Conservation (phyloP, 2,888 invertebrate species). For the Mimachlamys varia region DNA sequence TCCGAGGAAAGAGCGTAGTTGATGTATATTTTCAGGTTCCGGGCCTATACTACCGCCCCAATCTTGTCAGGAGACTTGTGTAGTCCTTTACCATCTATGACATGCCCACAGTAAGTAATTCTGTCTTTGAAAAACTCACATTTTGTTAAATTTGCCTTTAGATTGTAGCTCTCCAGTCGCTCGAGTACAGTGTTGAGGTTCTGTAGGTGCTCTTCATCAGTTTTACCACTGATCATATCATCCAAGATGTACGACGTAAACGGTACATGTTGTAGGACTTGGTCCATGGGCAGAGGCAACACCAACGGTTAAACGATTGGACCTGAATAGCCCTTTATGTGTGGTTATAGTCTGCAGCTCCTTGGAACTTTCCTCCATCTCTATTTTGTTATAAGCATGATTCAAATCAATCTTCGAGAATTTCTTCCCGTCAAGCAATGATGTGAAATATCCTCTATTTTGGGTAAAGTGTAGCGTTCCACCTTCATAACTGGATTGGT, state of each 20-base stretch:
- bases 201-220: too few species aligned
- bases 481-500: slow-evolving; percentile 63
- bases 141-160: too few species aligned
- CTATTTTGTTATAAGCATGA: slow-evolving; percentile 58
- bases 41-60: too few species aligned
- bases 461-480: slow-evolving; percentile 67
- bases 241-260: slow-evolving; percentile 38
- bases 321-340: slow-evolving; percentile 53
- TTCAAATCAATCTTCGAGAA: slow-evolving; percentile 62
- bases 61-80: too few species aligned
- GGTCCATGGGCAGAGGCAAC: slow-evolving; percentile 58
- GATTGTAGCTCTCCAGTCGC: too few species aligned
- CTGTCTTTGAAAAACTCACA: too few species aligned
- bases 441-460: slow-evolving; percentile 66
- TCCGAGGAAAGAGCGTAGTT: too few species aligned
- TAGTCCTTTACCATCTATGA: too few species aligned
- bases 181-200: too few species aligned
- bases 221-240: slow-evolving; percentile 47
- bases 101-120: too few species aligned
- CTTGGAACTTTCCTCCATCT: slow-evolving; percentile 55
- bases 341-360: slow-evolving; percentile 62
- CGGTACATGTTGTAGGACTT: slow-evolving; percentile 50
- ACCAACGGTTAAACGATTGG: slow-evolving; percentile 57
- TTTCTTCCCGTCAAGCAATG: slow-evolving; percentile 53
- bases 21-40: too few species aligned